Evolutionary conservation across 2,888 invertebrate genomes (phyloP), one percentile per base, ranked within the genome.

Genomic region (Polydrusus tereticollis): DNA sequence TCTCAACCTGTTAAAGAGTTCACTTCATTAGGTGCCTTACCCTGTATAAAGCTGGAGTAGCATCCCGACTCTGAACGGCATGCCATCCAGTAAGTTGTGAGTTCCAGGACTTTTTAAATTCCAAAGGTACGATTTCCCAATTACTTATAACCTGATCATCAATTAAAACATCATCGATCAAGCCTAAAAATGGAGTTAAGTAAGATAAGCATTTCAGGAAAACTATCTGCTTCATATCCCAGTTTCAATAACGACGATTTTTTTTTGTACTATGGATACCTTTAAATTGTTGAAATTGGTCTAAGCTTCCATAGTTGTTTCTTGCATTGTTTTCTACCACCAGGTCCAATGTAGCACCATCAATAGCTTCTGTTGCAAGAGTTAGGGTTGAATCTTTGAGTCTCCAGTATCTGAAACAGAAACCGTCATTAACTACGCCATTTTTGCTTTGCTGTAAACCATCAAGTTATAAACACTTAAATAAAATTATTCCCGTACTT

Each of bases 311-410:
- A 72, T 79, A 83, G 83, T 94, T 94, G 38, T 93, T 89, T 63
- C 95, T 89, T 8, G 96, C 97, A 86, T 93, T 93, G 83, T 93
- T 95, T 85, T 96, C 96, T 0, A 87, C 86, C 1, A 90, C 76
- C n/a, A 88, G 72, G 63, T 86, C 85, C 18, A 88, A 69, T 38
- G 82, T 83, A 2, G 82, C 82, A 2, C 79, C 78, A 36, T 77
- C 74, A 12, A 77, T 66, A 23, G 73, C 65, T 7, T 74, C 62
- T 68, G 50, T 50, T 16, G 74, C 74, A 10, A 78, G 62, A 21
- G 74, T 76, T 23, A 84, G 74, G n/a, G 77, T 77, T 2, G 81
- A 80, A 73, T 85, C 78, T 67, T 79, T 70, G 12, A 70, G n/a
- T 57, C 60, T 75, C 77, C 77, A 78, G 33, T 75, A 77, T 7